Conservation (phyloP, 2,888 invertebrate species). For the Rotaria macrura region DNA sequence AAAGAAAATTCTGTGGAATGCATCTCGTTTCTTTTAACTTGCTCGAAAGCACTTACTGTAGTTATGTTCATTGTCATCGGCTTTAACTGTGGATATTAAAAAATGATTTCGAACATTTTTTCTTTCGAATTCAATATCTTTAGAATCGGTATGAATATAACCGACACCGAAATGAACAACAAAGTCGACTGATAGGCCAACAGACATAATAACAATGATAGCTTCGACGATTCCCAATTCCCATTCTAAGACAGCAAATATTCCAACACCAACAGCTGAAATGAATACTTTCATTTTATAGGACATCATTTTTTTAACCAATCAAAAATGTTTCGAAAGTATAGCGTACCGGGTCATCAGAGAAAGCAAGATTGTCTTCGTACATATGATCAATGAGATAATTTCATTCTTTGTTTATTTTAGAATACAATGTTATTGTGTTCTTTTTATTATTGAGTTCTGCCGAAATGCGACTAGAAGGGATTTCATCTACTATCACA, state of each 20-base stretch:
- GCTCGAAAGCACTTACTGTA: not conserved
- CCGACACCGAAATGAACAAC: slow-evolving; percentile 75
- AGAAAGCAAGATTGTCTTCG: no score
- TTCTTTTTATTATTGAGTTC: no score
- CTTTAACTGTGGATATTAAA: not conserved
- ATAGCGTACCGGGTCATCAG: no score
- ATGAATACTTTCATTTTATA: no score
- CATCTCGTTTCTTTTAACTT: no score
- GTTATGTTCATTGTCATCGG: slow-evolving; percentile 20
- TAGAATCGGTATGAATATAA: slow-evolving; percentile 52
- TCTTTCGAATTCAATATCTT: not conserved
- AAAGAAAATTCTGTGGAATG: slow-evolving; percentile 38
- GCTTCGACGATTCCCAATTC: slow-evolving; percentile 79
- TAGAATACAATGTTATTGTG: no score
- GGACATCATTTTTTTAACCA: no score
- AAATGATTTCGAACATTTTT: not conserved
- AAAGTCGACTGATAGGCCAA: slow-evolving; percentile 78
- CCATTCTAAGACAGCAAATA: slow-evolving; percentile 59
- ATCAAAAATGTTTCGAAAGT: no score
- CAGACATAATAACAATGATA: slow-evolving; percentile 75
- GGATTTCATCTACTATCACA: no score
- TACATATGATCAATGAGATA: no score
- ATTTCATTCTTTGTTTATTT: no score
- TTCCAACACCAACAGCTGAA: slow-evolving; percentile 61
- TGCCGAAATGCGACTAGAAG: no score